Conservation (phyloP, 2,113 vertebrate genomes). For the Emydura subglobosa region DNA sequence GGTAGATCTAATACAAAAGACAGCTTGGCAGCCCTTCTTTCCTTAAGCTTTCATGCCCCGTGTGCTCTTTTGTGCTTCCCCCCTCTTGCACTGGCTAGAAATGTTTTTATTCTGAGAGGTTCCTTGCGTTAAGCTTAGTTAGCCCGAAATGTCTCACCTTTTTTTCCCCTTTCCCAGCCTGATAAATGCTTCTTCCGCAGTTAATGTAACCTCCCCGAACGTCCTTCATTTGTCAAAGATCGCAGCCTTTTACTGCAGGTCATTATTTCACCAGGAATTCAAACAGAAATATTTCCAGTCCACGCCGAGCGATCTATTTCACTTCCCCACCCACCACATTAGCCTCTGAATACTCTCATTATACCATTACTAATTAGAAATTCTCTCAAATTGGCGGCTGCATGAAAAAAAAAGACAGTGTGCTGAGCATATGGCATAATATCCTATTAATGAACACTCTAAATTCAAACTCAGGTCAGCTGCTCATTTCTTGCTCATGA, state of each 20-base stretch:
- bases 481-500: conserved; percentile 93
- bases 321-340: conserved; percentile 88
- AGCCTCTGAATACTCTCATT: conserved; percentile 97
- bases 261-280: conserved; percentile 72
- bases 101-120: not conserved
- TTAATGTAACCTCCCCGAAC: conserved; percentile 53
- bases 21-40: not conserved
- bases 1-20: not conserved
- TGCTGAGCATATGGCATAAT: conserved; percentile 99
- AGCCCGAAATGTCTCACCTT: conserved; percentile 38
- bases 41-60: not conserved
- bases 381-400: conserved; percentile 96
- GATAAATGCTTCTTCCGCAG: conserved; percentile 54
- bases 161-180: not conserved
- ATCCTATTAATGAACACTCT: conserved; percentile 99
- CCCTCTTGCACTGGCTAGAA: not conserved
- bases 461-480: conserved; percentile 99
- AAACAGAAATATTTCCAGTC: conserved; percentile 78
- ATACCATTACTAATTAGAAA: conserved; percentile 99
- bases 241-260: conserved; percentile 64
- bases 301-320: conserved; percentile 82
- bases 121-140: not conserved
- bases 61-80: conserved; percentile 16
- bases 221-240: conserved; percentile 75
- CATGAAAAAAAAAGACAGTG: conserved; percentile 95